These are phyloP conservation scores for Batillaria attramentaria DNA, from an alignment of 1,140 invertebrate species.

Conservation along the genomic window DNA sequence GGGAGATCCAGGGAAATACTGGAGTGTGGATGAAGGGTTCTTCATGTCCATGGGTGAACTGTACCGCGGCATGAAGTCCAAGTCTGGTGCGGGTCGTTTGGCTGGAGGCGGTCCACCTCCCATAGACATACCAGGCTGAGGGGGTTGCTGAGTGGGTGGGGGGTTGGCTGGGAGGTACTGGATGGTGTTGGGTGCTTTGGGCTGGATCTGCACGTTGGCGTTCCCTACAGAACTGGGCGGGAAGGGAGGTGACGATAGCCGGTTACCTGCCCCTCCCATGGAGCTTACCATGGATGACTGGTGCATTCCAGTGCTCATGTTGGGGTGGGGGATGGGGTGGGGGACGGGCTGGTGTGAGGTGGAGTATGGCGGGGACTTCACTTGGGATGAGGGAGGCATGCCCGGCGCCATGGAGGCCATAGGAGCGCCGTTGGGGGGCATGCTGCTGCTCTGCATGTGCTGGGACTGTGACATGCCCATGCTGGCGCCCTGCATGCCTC, in stretches of 20 bases:
- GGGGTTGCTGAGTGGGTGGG: slow-evolving; percentile 64
- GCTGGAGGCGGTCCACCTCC: background rate
- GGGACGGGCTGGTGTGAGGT: slow-evolving; percentile 38
- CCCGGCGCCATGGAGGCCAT: slow-evolving; percentile 35
- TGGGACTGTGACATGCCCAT: slow-evolving; percentile 68
- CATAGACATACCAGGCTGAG: slow-evolving; percentile 46
- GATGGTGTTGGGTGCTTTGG: slow-evolving; percentile 96
- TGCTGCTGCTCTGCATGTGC: slow-evolving; percentile 38
- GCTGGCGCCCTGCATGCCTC: slow-evolving; percentile 19
- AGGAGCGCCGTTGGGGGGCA: slow-evolving; percentile 23
- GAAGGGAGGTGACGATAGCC: slow-evolving; percentile 41
- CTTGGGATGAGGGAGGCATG: slow-evolving; percentile 35
- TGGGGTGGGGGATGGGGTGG: slow-evolving; percentile 43
- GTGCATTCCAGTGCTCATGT: slow-evolving; percentile 39
- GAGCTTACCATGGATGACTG: slow-evolving; percentile 3
- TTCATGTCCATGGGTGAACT: slow-evolving; percentile 80
- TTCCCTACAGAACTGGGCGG: slow-evolving; percentile 63
- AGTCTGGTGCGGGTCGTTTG: slow-evolving; percentile 78
- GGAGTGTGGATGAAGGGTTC: slow-evolving; percentile 82
- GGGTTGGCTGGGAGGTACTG: slow-evolving; percentile 91
- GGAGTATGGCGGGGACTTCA: slow-evolving; percentile 37
- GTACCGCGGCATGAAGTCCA: slow-evolving; percentile 91
- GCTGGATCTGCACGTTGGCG: slow-evolving; percentile 82
- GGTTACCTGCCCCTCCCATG: background rate
- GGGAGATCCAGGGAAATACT: slow-evolving; percentile 70